Percentiles rank a stretch among this genome's conserved stretches.
Conservation (phyloP, 2,888 invertebrate genomes). For the Calliphora vomitoria region DNA sequence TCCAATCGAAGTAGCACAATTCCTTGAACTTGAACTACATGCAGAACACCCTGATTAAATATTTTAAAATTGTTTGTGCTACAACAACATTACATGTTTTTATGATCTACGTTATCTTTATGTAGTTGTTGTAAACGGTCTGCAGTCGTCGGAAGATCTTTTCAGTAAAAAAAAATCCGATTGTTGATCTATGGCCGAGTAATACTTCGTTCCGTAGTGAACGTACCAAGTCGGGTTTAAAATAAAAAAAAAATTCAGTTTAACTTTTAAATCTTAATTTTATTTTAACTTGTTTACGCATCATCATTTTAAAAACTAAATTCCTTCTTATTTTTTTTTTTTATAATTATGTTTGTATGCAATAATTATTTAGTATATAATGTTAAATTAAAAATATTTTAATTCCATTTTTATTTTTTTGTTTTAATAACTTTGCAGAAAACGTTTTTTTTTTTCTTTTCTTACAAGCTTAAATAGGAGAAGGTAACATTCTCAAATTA, state of each 20-base stretch:
- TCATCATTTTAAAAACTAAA: slow-evolving; percentile 41
- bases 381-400: slow-evolving; percentile 48
- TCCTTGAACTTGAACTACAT: too few relatives aligned
- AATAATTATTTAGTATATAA: slow-evolving; percentile 57
- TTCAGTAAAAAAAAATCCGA: too few relatives aligned
- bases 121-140: too few relatives aligned
- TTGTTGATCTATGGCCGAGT: too few relatives aligned
- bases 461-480: slow-evolving; percentile 1
- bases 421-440: slow-evolving; percentile 9
- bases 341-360: slow-evolving; percentile 36
- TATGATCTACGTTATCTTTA: too few relatives aligned
- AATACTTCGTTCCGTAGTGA: too few relatives aligned
- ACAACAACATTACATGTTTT: too few relatives aligned
- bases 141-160: too few relatives aligned
- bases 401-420: slow-evolving; percentile 8
- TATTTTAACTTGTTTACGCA: slow-evolving; percentile 62
- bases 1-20: too few relatives aligned
- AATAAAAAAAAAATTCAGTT: not conserved
- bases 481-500: not conserved
- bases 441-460: slow-evolving; percentile 18
- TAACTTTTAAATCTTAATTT: slow-evolving; percentile 52
- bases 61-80: too few relatives aligned
- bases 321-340: slow-evolving; percentile 46
- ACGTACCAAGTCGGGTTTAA: too few relatives aligned
- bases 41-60: too few relatives aligned